Evolutionary conservation across 2,888 invertebrate species (phyloP), one percentile per base, ranked within the genome.

Genomic region (Drosophila demipolita): DNA sequence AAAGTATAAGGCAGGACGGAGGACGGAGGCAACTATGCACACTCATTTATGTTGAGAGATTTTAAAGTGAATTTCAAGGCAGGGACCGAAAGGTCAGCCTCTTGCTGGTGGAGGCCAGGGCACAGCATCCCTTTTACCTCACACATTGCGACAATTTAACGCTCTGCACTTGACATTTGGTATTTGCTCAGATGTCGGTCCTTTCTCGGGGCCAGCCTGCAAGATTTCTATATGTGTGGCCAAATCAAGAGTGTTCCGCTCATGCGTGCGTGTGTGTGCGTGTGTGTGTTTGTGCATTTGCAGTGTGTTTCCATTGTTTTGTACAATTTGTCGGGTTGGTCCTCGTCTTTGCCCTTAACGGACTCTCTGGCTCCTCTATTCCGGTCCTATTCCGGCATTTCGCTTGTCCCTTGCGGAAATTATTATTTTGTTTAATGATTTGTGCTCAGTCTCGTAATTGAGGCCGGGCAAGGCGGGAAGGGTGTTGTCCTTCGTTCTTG

Each of bases 361-460:
- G 65, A 42, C 59, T 59, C 42, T 65, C 63, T 50, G 71, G 52
- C 65, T 66, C 36, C 71, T 52, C 36, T 49, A 76, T 78, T 76
- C 80, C 78, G 78, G 80, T 48, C 65, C 63, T 61, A 80, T 78
- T 76, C 73, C 80, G 68, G 79, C 69, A 67, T 63, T 67, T 65
- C 60, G 69, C 68, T 66, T 50, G 75, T 63, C 73, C 79, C 74
- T 80, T 83, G 86, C 82, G 85, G 89, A 89, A 90, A 89, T 89
- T 90, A 89, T 90, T 89, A 89, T 89, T 89, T 86, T 89, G 89
- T 84, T 90, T 88, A 90, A 89, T 89, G 89, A 89, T 90, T 89
- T 90, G 90, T 87, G 87, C 86, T 85, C 83, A 73, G 83, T 83
- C 86, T 83, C 73, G 90, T 88, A 87, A 87, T 87, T 87, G 90